Conservation (phyloP, 2,888 invertebrate genomes). For the Schizotus pectinicornis region DNA sequence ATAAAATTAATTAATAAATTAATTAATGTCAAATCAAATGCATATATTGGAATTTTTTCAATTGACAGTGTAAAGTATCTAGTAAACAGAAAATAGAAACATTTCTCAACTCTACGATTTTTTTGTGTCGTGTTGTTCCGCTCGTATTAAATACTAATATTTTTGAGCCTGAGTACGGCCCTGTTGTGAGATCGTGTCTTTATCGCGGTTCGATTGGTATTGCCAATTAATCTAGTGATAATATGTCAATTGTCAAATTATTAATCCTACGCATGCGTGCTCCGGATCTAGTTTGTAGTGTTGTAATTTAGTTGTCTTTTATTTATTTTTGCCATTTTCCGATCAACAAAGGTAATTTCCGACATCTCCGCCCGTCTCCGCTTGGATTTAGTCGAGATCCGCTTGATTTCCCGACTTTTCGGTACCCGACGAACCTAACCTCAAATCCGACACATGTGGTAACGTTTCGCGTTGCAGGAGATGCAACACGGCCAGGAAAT, state of each 20-base stretch:
- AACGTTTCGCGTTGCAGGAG: constrained; percentile 11
- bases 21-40: no score
- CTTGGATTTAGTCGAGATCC: neutral
- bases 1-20: no score
- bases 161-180: no score
- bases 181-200: neutral
- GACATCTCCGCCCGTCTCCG: neutral
- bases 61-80: no score
- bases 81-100: no score
- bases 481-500: constrained; percentile 15
- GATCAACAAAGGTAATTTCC: constrained; percentile 15
- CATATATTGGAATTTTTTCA: no score
- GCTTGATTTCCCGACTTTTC: neutral
- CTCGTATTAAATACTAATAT: no score
- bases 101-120: no score
- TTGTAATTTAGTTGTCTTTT: constrained; percentile 18
- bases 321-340: constrained; percentile 22
- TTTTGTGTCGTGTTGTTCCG: no score
- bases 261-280: constrained; percentile 5
- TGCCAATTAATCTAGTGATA: neutral
- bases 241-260: neutral
- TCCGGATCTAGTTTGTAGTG: constrained; percentile 21
- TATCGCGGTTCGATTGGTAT: neutral
- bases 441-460: constrained; percentile 13
- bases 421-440: constrained; percentile 6